Percentiles rank a stretch among this genome's conserved stretches.
Evolutionary conservation across 2,797 vertebrate species (phyloP).

Genomic region (Sebastes variabilis): DNA sequence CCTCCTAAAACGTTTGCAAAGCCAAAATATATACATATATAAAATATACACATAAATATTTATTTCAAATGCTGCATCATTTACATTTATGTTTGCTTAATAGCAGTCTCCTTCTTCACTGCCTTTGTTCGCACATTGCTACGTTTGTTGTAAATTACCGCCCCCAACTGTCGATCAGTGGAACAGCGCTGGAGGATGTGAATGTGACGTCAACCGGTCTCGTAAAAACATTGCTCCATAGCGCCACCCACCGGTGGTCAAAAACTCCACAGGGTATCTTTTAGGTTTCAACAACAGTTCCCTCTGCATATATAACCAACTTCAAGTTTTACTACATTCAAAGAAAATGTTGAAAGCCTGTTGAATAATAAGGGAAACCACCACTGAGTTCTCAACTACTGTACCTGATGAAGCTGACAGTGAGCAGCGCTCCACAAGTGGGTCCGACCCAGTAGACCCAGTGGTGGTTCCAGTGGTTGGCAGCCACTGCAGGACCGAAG

Average conservation of each 20-base stretch:
- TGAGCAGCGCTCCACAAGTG: conserved; percentile 77
- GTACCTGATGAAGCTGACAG: conserved; percentile 68
- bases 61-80: not conserved
- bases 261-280: not conserved
- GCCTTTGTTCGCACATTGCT: not conserved
- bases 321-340: too few relatives aligned
- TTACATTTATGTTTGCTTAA: not conserved
- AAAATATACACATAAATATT: not conserved
- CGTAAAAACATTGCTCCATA: not conserved
- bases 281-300: not conserved
- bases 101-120: too few relatives aligned
- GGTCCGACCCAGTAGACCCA: conserved; percentile 94
- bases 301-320: not conserved
- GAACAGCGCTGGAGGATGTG: not conserved
- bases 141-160: not conserved
- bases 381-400: conserved; percentile 15
- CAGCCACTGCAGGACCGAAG: conserved; percentile 87
- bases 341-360: not conserved
- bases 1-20: too few relatives aligned
- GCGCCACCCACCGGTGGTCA: not conserved
- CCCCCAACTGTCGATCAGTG: not conserved
- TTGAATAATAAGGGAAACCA: not conserved
- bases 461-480: conserved; percentile 85
- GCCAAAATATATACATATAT: too few relatives aligned
- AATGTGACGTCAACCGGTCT: not conserved